Base-by-base conservation (phyloP, 2,888 invertebrate genomes). In the Cheilosia vulpina region DNA sequence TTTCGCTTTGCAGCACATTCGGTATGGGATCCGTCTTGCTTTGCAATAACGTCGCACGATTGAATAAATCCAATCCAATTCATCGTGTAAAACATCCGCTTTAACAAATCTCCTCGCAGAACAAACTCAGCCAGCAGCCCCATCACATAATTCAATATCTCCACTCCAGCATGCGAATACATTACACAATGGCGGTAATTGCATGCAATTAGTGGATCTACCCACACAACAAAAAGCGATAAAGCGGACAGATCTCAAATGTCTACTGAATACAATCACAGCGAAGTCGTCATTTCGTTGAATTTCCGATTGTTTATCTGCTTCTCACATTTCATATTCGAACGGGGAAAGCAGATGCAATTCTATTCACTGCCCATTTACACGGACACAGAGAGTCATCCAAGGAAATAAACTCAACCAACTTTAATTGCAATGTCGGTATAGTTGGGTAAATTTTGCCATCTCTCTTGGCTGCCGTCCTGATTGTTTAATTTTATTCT, bases 171-270 rank as follows among this genome's bases (percentile, higher is more conserved):
- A 50, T 77, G 52, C 55, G 45, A 71, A 77, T 58, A 47, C 21
- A 53, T 82, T 66, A 55, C 77, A 78, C 82, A 83, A 83, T 71
- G 66, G 27, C 43, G 82, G 66, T 83, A 83, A 83, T 83, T 78
- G 77, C 68, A 83, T 83, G 66, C 83, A 83, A 83, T 83, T 83
- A 83, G 78, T 52, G 72, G 68, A 58, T 78, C 78, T 57, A 45
- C 78, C 69, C 68, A 81, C 80, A 63, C 50, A 63, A 50, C 76
- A 81, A 76, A 69, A 34, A 69, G 50, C 52, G 76, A 76, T 76
- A 69, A 34, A 43, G 60, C 71, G 65, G 77, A 62, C 66, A 55
- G 31, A 62, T 38, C 41, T 72, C 52, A 45, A 50, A 53, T 57
- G 27, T 11, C 75, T 68, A 50, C 50, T 66, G 27, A 3, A 77